phyloP scores from a whole-genome alignment of 2,113 vertebrate genomes.

The Leptobrachium ailaonicum region DNA sequence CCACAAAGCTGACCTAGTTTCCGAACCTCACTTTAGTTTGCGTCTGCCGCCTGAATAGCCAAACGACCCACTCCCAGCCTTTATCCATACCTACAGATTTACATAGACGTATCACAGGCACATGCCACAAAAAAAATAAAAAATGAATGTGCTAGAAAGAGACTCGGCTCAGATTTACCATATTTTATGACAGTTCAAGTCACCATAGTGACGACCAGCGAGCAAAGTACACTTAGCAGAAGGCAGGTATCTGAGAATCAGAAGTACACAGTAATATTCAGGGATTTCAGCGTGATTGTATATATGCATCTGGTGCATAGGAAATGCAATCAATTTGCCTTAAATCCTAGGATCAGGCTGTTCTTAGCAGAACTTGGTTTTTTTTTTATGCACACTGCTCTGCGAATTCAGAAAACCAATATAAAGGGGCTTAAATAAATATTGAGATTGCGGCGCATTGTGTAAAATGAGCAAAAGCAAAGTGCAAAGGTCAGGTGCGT shows the following conservation, averaged over 20 bases:
- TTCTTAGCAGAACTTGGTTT: slow-evolving; percentile 62
- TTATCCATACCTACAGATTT: neutral
- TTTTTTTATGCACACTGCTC: slow-evolving; percentile 64
- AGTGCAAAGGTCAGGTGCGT: slow-evolving; percentile 51
- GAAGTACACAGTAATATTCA: slow-evolving; percentile 11
- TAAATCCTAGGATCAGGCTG: slow-evolving; percentile 65
- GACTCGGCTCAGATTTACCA: neutral
- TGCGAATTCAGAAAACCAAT: slow-evolving; percentile 60
- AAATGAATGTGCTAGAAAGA: neutral
- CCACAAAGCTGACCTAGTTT: slow-evolving; percentile 41
- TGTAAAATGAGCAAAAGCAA: slow-evolving; percentile 48
- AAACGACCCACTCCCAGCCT: slow-evolving; percentile 19
- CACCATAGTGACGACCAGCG: slow-evolving; percentile 10
- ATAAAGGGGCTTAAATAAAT: slow-evolving; percentile 56
- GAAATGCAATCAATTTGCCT: slow-evolving; percentile 57
- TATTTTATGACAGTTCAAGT: slow-evolving; percentile 16
- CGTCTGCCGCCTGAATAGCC: slow-evolving; percentile 49
- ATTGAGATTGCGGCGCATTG: slow-evolving; percentile 59
- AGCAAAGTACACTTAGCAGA: neutral
- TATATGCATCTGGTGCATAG: slow-evolving; percentile 59
- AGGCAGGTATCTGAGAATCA: neutral
- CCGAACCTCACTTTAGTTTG: slow-evolving; percentile 48
- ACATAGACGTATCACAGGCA: neutral
- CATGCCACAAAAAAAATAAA: too few species aligned
- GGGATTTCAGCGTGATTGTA: slow-evolving; percentile 62